Conservation (phyloP, 2,113 vertebrate genomes). For the Grammomys dolichurus region DNA sequence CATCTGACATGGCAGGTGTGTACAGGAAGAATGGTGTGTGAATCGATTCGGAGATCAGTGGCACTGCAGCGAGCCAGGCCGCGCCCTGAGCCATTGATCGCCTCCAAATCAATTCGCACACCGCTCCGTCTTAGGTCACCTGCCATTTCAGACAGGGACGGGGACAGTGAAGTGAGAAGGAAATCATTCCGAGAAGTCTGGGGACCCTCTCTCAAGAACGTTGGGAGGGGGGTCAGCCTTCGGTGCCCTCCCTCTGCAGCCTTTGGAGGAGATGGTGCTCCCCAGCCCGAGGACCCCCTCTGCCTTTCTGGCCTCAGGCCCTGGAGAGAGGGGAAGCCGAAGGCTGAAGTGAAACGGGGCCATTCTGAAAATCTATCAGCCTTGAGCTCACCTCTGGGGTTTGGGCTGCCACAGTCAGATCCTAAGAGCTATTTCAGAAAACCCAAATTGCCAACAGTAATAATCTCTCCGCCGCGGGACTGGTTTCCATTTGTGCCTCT, state of each 20-base stretch:
- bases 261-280: not conserved
- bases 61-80: slow-evolving; percentile 84
- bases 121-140: slow-evolving; percentile 85
- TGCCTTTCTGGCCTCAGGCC: slow-evolving; percentile 39
- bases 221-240: slow-evolving; percentile 71
- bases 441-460: slow-evolving; percentile 85
- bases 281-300: slow-evolving; percentile 6
- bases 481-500: slow-evolving; percentile 82
- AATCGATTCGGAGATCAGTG: slow-evolving; percentile 87
- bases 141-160: slow-evolving; percentile 85
- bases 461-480: slow-evolving; percentile 80
- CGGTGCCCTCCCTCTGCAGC: slow-evolving; percentile 56
- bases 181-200: slow-evolving; percentile 84
- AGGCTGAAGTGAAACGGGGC: slow-evolving; percentile 76
- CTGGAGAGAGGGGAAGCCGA: slow-evolving; percentile 41
- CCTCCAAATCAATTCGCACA: slow-evolving; percentile 89
- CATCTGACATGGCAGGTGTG: slow-evolving; percentile 87
- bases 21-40: slow-evolving; percentile 84
- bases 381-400: slow-evolving; percentile 82
- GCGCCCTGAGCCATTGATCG: slow-evolving; percentile 84
- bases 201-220: slow-evolving; percentile 79
- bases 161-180: slow-evolving; percentile 85
- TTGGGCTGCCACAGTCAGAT: slow-evolving; percentile 83
- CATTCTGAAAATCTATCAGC: slow-evolving; percentile 82
- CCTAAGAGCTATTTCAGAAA: slow-evolving; percentile 86